Base-by-base conservation (phyloP, 64 coral and sea anemone genomes). In the Montipora efflorescens region DNA sequence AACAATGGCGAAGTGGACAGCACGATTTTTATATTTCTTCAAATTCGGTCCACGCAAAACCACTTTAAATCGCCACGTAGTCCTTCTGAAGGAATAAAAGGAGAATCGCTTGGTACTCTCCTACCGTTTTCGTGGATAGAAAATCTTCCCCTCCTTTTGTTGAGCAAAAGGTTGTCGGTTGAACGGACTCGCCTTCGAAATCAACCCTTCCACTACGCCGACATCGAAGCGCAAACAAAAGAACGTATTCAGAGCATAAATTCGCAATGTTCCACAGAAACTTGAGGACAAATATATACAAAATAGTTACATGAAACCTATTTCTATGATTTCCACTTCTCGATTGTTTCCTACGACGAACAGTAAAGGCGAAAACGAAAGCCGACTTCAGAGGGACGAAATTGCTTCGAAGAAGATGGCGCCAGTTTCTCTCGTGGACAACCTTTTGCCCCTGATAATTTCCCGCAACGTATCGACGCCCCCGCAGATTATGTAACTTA, bases 391-490 rank as follows among this genome's bases (percentile, higher is more conserved):
- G 44, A 23, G 8, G 51, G 87, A 48, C 81, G 57, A 90, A 94
- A 58, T 72, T 84, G 83, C 77, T 95, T 90, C 84, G 91, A 94
- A 88, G 87, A 97, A 97, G 93, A 97, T 97, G 96, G 96, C 96
- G 96, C 96, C 92, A 97, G 91, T 95, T 90, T 90, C 90, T 97
- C 90, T 97, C 96, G 96, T 97, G 96, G 92, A 90, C 93, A 91
- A 86, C 64, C 91, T 84, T 12, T 92, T 52, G 90, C 92, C 96
- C 93, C 83, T 82, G 93, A 95, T 84, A 51, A 76, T 78, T 92
- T 69, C 23, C 67, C 67, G 73, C 84, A 79, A 92, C 77, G 74
- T 77, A 91, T 84, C 78, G 92, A 53, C 96, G 83, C 93, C 96
- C 95, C 96, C 96, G 80, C 93, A 97, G 52, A 97, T 97, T 82